Conservation (phyloP, 2,797 vertebrate genomes). For the Microctenopoma steveboyesi region DNA sequence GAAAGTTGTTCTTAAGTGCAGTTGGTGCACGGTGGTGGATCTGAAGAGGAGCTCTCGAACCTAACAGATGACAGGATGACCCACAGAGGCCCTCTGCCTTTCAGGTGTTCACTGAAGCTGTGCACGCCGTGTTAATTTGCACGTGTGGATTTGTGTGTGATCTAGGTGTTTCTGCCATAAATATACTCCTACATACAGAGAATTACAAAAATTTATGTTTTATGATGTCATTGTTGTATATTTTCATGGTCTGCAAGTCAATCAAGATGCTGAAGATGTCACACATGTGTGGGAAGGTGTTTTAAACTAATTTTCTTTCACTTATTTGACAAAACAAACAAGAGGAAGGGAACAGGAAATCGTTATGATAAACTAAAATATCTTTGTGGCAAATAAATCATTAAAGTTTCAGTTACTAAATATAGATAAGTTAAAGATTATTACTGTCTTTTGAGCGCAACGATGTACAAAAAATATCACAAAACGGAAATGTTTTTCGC, state of each 20-base stretch:
- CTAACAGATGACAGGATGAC: slow-evolving; percentile 83
- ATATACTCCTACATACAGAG: background rate
- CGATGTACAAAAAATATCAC: background rate
- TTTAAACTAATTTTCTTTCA: background rate
- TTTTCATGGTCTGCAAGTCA: no score
- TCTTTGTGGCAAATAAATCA: no score
- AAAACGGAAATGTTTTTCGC: no score
- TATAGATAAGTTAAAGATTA: background rate
- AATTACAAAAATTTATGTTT: no score
- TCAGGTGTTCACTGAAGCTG: slow-evolving; percentile 78
- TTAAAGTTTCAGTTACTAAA: background rate
- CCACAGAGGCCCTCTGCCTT: slow-evolving; percentile 77
- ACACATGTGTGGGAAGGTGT: background rate
- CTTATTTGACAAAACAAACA: no score
- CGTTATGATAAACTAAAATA: no score
- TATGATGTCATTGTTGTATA: no score
- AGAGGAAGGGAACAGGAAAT: no score
- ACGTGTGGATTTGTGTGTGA: background rate
- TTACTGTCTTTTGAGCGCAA: background rate
- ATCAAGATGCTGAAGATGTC: no score
- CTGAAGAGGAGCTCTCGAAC: slow-evolving; percentile 64
- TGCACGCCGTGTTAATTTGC: slow-evolving; percentile 24
- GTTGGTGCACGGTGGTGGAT: slow-evolving; percentile 61
- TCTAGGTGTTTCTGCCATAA: background rate
- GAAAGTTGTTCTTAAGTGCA: slow-evolving; percentile 19